Evolutionary conservation across 2,888 invertebrate genomes (phyloP).

Genomic region (Strigamia crassipes): DNA sequence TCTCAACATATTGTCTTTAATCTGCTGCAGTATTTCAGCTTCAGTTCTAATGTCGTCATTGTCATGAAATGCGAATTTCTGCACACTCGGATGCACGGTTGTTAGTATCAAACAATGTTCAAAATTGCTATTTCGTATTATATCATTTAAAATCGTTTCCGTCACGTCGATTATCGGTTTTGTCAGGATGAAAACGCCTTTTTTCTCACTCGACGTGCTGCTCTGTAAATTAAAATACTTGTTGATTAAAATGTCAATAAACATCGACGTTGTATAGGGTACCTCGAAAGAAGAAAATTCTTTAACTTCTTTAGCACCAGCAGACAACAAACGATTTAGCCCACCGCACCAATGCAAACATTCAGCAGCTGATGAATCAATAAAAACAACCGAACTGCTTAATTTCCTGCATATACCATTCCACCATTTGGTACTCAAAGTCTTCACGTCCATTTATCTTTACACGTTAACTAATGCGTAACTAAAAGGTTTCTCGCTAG

Average conservation of each 20-base stretch:
- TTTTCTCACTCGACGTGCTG: slow-evolving; percentile 56
- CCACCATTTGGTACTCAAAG: slow-evolving; percentile 65
- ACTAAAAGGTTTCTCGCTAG: too few relatives aligned
- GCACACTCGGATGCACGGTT: slow-evolving; percentile 64
- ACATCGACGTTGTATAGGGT: neutral
- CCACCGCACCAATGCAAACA: slow-evolving; percentile 74
- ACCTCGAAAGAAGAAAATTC: slow-evolving; percentile 68
- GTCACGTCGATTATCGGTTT: slow-evolving; percentile 65
- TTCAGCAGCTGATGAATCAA: slow-evolving; percentile 69
- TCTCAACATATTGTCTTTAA: slow-evolving; percentile 61
- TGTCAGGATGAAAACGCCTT: slow-evolving; percentile 66
- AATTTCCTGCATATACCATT: slow-evolving; percentile 67
- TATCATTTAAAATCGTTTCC: slow-evolving; percentile 65
- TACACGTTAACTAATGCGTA: too few relatives aligned
- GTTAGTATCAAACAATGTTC: slow-evolving; percentile 68
- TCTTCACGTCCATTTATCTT: neutral
- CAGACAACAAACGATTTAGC: slow-evolving; percentile 58
- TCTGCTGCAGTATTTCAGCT: slow-evolving; percentile 58
- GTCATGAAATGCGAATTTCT: slow-evolving; percentile 61
- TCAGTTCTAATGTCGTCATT: slow-evolving; percentile 55
- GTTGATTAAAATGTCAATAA: neutral
- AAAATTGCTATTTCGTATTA: slow-evolving; percentile 67
- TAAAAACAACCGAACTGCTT: slow-evolving; percentile 68
- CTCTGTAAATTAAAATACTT: neutral
- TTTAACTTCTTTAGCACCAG: slow-evolving; percentile 69